Evolutionary conservation across 2,888 invertebrate species (phyloP), one percentile per base, ranked within the genome.

Genomic region (Lasioglossum lativentre): DNA sequence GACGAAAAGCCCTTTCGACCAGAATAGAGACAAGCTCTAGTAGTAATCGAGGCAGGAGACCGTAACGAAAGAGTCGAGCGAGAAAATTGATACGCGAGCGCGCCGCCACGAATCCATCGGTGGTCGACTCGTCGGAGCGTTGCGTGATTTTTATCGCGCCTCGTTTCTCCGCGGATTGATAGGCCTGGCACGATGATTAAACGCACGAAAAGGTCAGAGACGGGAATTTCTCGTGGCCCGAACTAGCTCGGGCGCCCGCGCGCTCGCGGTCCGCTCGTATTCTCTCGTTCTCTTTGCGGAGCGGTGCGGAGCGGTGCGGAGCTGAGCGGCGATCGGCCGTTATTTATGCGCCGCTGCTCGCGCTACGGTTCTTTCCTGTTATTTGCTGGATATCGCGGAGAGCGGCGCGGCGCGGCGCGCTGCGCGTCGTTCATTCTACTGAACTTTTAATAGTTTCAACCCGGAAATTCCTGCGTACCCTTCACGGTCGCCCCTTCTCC

Each of bases 361-460:
- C 40, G 78, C 81, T 40, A 40, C 81, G 72, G 63, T 78, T 72
- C 78, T 78, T 40, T 78, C 72, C 59, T 38, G 56, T 56, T n/a
- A 42, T 34, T 73, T n/a, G 45, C 56, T n/a, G 68, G 70, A 45
- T 77, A 45, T 66, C 66, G 66, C 75, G n/a, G 23, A 12, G 27
- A 16, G 40, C 68, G 56, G 68, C 74, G 52, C 34, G 34, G 52
- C 34, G 34, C 16, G 30, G 12, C 73, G 34, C 47, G 45, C 23
- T 30, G 45, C 47, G 30, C 66, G 42, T 75, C 79, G 79, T 79
- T 74, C 45, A 78, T 74, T 74, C 78, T 74, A 74, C 63, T 75
- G 74, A 79, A 79, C 78, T 79, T 79, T 79, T 47, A 79, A 79
- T 79, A 74, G 74, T 59, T 59, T n/a, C 59, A 59, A 59, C 59